A percentile compares a stretch with the other conserved stretches of the same genome.
These are phyloP conservation scores for Deroplatys truncata DNA, from an alignment of 2,888 invertebrate species.

Conservation along the genomic window DNA sequence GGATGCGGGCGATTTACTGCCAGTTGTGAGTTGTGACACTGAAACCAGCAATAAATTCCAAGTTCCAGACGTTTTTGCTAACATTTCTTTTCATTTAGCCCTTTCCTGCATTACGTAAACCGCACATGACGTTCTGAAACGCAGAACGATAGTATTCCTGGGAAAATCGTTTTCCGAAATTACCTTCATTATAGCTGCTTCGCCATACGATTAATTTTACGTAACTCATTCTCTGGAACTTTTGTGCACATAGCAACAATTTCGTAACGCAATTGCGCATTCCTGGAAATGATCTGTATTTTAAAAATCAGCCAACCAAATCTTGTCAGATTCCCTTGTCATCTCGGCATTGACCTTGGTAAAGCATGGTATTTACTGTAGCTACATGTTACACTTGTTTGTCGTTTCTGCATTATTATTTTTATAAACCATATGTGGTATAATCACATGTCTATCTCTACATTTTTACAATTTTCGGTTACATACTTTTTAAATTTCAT, in stretches of 20 bases:
- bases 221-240: neutral
- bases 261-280: neutral
- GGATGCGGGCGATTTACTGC: neutral
- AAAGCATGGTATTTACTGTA: neutral
- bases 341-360: neutral
- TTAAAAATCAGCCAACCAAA: neutral
- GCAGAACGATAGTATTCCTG: neutral
- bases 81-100: neutral
- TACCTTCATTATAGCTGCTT: neutral
- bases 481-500: too few species aligned
- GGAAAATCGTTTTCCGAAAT: neutral
- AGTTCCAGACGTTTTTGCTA: neutral
- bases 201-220: neutral
- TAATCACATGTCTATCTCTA: too few species aligned
- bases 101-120: neutral
- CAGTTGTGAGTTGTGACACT: neutral
- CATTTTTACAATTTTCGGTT: too few species aligned
- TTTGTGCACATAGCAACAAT: neutral
- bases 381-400: too few species aligned
- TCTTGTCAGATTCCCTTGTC: neutral
- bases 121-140: neutral
- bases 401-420: too few species aligned
- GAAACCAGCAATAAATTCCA: neutral
- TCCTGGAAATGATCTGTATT: neutral
- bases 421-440: too few species aligned